These are phyloP conservation scores for Excalfactoria chinensis DNA, from an alignment of 2,113 vertebrate species.

Conservation along the genomic window DNA sequence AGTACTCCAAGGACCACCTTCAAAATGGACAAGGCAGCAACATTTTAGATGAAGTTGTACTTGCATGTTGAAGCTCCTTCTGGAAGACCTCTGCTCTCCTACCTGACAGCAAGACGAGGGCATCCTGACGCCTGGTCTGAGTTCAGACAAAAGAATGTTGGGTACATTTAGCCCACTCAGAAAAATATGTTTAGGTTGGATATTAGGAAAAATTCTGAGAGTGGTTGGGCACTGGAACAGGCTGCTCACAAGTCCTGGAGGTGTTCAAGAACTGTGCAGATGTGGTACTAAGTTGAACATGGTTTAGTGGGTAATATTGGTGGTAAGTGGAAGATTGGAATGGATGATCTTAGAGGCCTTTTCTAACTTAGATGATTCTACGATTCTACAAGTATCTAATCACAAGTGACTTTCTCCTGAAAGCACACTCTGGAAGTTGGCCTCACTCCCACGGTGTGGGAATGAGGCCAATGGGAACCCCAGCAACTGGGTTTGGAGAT, in stretches of 20 bases:
- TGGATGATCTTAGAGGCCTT: too few species aligned
- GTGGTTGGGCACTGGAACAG: too few species aligned
- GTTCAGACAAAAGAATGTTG: background rate
- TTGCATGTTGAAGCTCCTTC: background rate
- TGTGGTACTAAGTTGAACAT: too few species aligned
- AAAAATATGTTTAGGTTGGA: too few species aligned
- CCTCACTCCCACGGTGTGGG: background rate
- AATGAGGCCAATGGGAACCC: background rate
- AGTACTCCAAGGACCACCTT: background rate
- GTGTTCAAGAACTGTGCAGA: too few species aligned
- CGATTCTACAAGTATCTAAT: background rate
- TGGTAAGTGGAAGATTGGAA: too few species aligned
- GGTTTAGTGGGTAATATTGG: too few species aligned
- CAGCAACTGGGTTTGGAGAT: background rate
- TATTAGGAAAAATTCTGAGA: too few species aligned
- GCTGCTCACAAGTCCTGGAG: too few species aligned
- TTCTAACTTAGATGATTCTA: too few species aligned
- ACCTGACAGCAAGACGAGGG: background rate
- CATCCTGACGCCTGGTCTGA: background rate
- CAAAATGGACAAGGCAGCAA: background rate
- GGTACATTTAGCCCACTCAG: too few species aligned
- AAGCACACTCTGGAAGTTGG: background rate
- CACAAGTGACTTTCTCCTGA: background rate
- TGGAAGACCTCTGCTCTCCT: background rate
- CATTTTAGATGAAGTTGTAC: background rate